phyloP scores from a whole-genome alignment of 2,888 invertebrate genomes.

The Ormyrus labotus region DNA sequence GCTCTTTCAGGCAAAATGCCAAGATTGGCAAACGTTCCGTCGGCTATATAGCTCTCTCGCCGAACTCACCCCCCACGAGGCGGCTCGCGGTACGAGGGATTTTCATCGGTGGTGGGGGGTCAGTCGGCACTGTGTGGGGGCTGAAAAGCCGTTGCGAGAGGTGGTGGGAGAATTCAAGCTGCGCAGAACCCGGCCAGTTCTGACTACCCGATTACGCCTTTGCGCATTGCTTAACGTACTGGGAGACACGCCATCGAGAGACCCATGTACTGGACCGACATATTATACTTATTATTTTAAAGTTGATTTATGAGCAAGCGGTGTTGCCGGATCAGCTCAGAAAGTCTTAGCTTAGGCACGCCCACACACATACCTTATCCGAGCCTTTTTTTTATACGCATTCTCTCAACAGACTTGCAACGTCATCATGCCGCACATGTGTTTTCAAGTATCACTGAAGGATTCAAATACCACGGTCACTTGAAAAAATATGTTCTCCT shows the following conservation, averaged over 20 bases:
- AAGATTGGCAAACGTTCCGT: slow-evolving; percentile 73
- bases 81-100: slow-evolving; percentile 40
- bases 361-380: slow-evolving; percentile 61
- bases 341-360: slow-evolving; percentile 63
- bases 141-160: slow-evolving; percentile 19
- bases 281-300: slow-evolving; percentile 75
- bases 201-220: slow-evolving; percentile 58
- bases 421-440: not conserved
- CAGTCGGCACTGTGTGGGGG: slow-evolving; percentile 15
- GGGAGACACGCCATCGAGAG: slow-evolving; percentile 25
- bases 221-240: slow-evolving; percentile 67
- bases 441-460: not conserved
- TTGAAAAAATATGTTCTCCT: not conserved
- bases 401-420: not conserved
- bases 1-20: slow-evolving; percentile 76
- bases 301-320: slow-evolving; percentile 72
- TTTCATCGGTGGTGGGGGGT: slow-evolving; percentile 40
- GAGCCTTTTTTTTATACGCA: slow-evolving; percentile 60
- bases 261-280: slow-evolving; percentile 57
- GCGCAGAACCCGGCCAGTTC: slow-evolving; percentile 70
- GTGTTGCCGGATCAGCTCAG: slow-evolving; percentile 68
- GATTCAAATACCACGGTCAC: not conserved
- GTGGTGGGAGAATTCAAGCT: slow-evolving; percentile 67
- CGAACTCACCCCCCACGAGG: slow-evolving; percentile 60
- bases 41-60: slow-evolving; percentile 64